Evolutionary conservation across 2,888 invertebrate genomes (phyloP), one percentile per base, ranked within the genome.

Genomic region (Cerastoderma edule): DNA sequence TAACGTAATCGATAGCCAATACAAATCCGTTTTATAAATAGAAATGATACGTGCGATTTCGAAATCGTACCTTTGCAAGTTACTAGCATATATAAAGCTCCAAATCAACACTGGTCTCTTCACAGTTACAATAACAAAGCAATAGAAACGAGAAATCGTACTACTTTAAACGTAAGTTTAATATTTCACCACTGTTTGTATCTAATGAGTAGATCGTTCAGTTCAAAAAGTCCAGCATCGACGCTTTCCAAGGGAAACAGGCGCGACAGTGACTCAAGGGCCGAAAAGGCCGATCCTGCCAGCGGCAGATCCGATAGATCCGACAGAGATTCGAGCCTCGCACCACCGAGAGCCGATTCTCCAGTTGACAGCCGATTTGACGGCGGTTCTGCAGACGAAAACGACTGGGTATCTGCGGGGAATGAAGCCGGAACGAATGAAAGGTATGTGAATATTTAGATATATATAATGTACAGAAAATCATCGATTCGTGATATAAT

Each of bases 191-290:
- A 8, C 60, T 60, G 60, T 39, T 39, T 39, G 39, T 5, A 60
- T 60, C 60, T 60, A 39, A 60, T 60, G 60, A 60, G 22, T 44
- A 60, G 60, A 60, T 60, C 60, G 22, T 39, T 13, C 60, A 60
- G 60, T 60, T 44, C 39, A 60, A 39, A 8, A 19, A 60, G n/a
- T 32, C 39, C 35, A 39, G 30, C 19, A 35, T 60, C 60, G 60
- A 32, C 60, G 27, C 8, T n/a, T 19, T 33, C 39, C 60, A 35
- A 60, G 60, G 22, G 35, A 35, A 60, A 13, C 35, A 39, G 60
- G 60, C 60, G 60, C 60, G 39, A 39, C 1, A 33, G 27, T 28
- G 33, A 60, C 60, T 24, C 6, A 22, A 22, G 10, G 35, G 22
- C 60, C 60, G 60, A n/a, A 24, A 32, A 39, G 60, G 16, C 60